A percentile compares a stretch with the other conserved stretches of the same genome.
phyloP scores from a whole-genome alignment of 1,140 invertebrate species.

The Aphidius ervi region DNA sequence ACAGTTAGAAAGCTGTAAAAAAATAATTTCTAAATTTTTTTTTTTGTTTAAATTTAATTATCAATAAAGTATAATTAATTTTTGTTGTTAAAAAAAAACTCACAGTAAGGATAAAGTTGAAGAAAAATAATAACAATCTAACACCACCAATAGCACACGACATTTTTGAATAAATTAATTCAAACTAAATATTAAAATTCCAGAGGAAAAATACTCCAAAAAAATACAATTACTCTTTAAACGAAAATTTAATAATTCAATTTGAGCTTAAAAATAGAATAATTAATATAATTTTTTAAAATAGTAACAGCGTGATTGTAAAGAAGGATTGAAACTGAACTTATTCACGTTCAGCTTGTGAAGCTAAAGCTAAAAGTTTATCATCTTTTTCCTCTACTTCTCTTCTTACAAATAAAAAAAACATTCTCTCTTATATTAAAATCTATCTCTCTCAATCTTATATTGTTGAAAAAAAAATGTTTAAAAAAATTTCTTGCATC shows the following conservation, averaged over 20 bases:
- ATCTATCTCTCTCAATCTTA: too few relatives aligned
- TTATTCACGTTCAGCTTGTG: background rate
- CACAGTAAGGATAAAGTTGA: conserved; percentile 57
- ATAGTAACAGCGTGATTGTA: background rate
- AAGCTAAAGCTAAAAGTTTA: background rate
- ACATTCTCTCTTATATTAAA: too few relatives aligned
- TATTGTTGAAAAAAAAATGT: too few relatives aligned
- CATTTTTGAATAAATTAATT: conserved; percentile 28
- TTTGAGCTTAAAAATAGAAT: too few relatives aligned
- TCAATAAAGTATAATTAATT: background rate
- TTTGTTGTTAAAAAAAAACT: conserved; percentile 32
- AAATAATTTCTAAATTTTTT: background rate
- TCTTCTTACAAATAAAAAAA: too few relatives aligned
- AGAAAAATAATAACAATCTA: conserved; percentile 53
- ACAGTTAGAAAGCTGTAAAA: too few relatives aligned
- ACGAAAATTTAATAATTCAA: background rate
- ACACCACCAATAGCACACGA: conserved; percentile 33
- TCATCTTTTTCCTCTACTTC: too few relatives aligned
- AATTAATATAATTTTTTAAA: background rate
- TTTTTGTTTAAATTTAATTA: conserved; percentile 1
- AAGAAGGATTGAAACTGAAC: background rate
- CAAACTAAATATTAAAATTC: background rate
- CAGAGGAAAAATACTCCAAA: background rate
- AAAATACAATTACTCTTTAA: background rate
- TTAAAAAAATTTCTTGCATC: too few relatives aligned